Evolutionary conservation across 64 coral and sea anemone genomes (phyloP).

Genomic region (Montipora cactus): DNA sequence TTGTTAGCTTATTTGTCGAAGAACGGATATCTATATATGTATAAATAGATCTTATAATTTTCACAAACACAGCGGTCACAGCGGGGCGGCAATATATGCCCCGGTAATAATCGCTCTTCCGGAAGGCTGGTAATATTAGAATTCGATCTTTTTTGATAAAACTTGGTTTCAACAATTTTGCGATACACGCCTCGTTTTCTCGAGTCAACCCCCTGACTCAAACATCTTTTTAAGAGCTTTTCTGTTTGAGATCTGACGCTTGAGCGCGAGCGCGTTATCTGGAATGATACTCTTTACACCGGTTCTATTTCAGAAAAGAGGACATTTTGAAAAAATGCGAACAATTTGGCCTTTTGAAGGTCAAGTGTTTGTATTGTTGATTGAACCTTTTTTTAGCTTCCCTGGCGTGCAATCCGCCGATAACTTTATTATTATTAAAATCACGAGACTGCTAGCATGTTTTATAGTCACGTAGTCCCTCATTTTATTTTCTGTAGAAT

Average conservation of each 20-base stretch:
- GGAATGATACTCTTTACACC: not conserved
- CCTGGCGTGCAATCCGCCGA: constrained; percentile 21
- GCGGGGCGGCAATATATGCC: not conserved
- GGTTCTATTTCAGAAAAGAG: not conserved
- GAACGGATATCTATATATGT: not conserved
- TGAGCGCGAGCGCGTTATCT: not conserved
- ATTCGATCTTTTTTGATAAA: not conserved
- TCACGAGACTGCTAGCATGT: not conserved
- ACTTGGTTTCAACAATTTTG: not conserved
- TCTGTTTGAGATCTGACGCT: not conserved
- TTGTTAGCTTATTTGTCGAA: not conserved
- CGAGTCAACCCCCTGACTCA: not conserved
- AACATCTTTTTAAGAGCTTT: not conserved
- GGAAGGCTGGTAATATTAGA: not conserved
- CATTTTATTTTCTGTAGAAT: constrained; percentile 17
- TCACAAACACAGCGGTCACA: not conserved
- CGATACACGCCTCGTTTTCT: not conserved
- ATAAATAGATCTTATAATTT: not conserved
- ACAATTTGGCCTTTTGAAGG: constrained; percentile 7
- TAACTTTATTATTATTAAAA: constrained; percentile 50
- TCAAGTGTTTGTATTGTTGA: constrained; percentile 12
- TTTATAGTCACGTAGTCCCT: constrained; percentile 20
- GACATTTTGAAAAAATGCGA: not conserved
- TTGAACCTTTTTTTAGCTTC: constrained; percentile 23
- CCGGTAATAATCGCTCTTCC: not conserved